phyloP scores from a whole-genome alignment of 2,797 vertebrate genomes.

The Nasua narica region DNA sequence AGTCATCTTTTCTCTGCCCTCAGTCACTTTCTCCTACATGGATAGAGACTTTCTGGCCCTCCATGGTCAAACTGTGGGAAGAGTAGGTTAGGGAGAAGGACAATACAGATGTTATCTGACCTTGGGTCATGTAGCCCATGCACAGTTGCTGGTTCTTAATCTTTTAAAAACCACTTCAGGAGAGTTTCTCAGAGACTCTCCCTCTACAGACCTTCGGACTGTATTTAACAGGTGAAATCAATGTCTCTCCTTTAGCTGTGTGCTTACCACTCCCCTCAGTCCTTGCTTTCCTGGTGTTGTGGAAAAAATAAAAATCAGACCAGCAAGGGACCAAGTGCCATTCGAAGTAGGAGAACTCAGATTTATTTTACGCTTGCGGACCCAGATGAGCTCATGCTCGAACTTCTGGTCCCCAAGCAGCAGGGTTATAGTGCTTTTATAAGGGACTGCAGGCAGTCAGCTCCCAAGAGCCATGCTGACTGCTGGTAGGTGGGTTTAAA shows the following conservation, averaged over 20 bases:
- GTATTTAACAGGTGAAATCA: not conserved
- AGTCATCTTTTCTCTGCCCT: not conserved
- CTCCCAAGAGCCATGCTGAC: no score
- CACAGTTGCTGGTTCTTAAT: not conserved
- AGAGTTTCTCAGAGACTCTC: not conserved
- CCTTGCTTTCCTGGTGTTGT: not conserved
- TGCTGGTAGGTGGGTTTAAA: no score
- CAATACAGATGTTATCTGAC: not conserved
- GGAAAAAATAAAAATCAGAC: no score
- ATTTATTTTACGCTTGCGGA: no score
- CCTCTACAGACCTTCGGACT: not conserved
- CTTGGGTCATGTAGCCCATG: not conserved
- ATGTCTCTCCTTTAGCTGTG: not conserved
- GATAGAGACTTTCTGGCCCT: not conserved
- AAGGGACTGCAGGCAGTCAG: no score
- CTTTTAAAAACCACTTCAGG: not conserved
- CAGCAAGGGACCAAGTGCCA: no score
- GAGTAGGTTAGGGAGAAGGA: not conserved
- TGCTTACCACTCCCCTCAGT: fast-evolving
- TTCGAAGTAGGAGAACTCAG: no score
- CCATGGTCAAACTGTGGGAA: not conserved
- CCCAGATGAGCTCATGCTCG: no score
- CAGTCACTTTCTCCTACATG: not conserved
- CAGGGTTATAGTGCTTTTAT: no score
- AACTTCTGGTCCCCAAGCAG: no score